phyloP scores from a whole-genome alignment of 2,797 vertebrate genomes.

The Apodemus agrarius region DNA sequence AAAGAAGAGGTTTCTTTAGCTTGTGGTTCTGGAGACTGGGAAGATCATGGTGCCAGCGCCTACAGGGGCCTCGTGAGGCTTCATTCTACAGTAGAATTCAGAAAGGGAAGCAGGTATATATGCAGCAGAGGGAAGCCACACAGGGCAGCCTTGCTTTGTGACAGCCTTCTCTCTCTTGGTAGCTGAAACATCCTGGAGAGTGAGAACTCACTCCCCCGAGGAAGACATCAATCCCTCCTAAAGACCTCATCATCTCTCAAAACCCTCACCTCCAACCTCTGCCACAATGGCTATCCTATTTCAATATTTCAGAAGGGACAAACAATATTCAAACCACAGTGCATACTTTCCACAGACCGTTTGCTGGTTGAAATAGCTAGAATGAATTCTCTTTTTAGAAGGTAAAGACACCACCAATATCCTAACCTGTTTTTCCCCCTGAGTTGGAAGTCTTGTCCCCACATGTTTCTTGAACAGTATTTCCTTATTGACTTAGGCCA shows the following conservation, averaged over 20 bases:
- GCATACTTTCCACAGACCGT: background rate
- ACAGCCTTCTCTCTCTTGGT: background rate
- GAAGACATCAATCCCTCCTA: background rate
- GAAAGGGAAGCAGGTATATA: background rate
- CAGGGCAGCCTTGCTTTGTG: background rate
- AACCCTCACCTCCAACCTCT: background rate
- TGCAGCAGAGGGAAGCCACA: background rate
- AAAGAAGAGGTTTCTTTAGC: background rate
- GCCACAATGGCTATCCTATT: background rate
- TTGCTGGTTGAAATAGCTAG: conserved; percentile 47
- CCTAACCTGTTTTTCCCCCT: background rate
- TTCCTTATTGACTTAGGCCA: background rate
- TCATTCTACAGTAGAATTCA: background rate
- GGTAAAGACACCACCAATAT: conserved; percentile 2
- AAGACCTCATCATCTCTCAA: background rate
- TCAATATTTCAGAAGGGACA: background rate
- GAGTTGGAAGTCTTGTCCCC: background rate
- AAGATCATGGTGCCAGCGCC: background rate
- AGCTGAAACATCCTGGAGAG: background rate
- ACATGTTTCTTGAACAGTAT: conserved; percentile 4
- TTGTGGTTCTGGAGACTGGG: background rate
- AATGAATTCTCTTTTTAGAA: conserved; percentile 52
- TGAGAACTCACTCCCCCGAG: background rate
- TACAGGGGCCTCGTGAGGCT: no score
- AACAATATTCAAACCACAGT: background rate